Conservation (phyloP, 2,888 invertebrate species). For the Scaptomyza parva region DNA sequence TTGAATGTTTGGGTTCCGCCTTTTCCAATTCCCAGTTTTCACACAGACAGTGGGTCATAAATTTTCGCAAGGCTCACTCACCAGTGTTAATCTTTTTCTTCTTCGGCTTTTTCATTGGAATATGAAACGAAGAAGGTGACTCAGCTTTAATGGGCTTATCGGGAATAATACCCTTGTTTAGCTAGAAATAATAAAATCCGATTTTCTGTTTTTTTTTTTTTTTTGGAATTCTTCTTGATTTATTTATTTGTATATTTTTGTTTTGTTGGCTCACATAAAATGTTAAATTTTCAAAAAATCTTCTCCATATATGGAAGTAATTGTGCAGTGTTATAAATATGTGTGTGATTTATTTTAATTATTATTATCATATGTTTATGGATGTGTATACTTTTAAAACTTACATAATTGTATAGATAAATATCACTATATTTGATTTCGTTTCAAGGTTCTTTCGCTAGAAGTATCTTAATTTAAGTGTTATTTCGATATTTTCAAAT, state of each 20-base stretch:
- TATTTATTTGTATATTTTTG: slow-evolving; percentile 27
- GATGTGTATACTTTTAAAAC: slow-evolving; percentile 38
- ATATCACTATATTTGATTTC: slow-evolving; percentile 81
- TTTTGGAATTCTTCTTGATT: slow-evolving; percentile 35
- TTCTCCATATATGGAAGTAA: slow-evolving; percentile 21
- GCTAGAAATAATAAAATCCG: slow-evolving; percentile 22
- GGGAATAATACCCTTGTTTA: slow-evolving; percentile 10
- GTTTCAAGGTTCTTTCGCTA: slow-evolving; percentile 66
- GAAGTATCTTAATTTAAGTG: slow-evolving; percentile 20
- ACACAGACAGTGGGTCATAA: slow-evolving; percentile 44
- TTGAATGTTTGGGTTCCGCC: slow-evolving; percentile 27
- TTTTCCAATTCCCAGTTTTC: slow-evolving; percentile 31
- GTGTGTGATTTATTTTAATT: slow-evolving; percentile 3
- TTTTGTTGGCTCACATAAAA: slow-evolving; percentile 20
- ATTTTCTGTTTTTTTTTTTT: slow-evolving; percentile 17
- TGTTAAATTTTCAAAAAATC: slow-evolving; percentile 52
- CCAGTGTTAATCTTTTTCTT: not conserved
- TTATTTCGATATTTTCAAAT: slow-evolving; percentile 32
- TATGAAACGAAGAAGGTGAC: slow-evolving; percentile 32
- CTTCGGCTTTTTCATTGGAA: slow-evolving; percentile 52
- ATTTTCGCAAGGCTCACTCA: slow-evolving; percentile 50
- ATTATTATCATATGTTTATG: slow-evolving; percentile 17
- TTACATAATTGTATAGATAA: slow-evolving; percentile 66
- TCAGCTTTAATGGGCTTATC: slow-evolving; percentile 36
- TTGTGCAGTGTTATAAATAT: slow-evolving; percentile 55